Percentiles rank a stretch among this genome's conserved stretches.
Conservation (phyloP, 2,888 invertebrate genomes). For the Folsomia manolachei region DNA sequence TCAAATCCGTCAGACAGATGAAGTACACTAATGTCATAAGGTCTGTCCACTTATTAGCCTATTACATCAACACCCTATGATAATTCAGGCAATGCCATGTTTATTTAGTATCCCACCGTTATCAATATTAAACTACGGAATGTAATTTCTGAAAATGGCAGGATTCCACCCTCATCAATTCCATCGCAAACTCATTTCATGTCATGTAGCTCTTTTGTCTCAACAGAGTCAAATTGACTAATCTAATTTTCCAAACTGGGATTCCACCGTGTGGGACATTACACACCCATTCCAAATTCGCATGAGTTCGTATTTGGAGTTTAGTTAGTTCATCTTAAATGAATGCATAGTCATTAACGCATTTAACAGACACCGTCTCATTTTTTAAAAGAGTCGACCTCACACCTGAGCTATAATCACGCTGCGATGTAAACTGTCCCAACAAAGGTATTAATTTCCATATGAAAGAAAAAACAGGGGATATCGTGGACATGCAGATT, state of each 20-base stretch:
- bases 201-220: not conserved
- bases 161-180: slow-evolving; percentile 11
- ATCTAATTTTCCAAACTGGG: slow-evolving; percentile 16
- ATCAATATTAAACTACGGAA: not conserved
- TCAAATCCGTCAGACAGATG: not conserved
- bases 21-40: not conserved
- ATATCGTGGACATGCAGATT: not conserved
- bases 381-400: not conserved
- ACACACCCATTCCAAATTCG: too few relatives aligned
- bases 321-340: not conserved
- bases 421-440: not conserved
- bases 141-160: slow-evolving; percentile 17
- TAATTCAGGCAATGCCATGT: not conserved
- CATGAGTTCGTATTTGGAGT: not conserved
- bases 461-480: too few relatives aligned
- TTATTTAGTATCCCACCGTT: not conserved
- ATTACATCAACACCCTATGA: not conserved
- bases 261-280: too few relatives aligned
- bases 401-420: not conserved
- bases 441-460: not conserved
- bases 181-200: not conserved
- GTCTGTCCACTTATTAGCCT: not conserved
- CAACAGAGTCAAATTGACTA: slow-evolving; percentile 7
- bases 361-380: not conserved
- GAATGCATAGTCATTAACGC: not conserved